Evolutionary conservation across 2,113 vertebrate species (phyloP).

Genomic region (Sinosuthora webbiana): DNA sequence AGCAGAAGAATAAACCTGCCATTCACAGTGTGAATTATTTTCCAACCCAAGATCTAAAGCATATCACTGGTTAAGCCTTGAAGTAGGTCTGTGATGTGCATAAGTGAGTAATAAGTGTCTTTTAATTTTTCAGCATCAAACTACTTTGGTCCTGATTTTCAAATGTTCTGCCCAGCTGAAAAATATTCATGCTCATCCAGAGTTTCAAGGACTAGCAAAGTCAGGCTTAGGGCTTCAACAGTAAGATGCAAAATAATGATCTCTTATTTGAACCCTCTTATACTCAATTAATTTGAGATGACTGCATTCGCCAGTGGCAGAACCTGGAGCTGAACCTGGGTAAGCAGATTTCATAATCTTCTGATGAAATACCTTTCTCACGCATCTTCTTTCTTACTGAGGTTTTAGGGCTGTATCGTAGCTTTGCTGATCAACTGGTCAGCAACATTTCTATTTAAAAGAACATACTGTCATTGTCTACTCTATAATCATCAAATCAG

Average conservation of each 20-base stretch:
- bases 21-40: not conserved
- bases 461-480: not conserved
- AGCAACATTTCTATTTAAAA: not conserved
- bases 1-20: not conserved
- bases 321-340: not conserved
- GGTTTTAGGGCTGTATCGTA: not conserved
- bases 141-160: not conserved
- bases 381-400: not conserved
- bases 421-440: not conserved
- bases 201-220: not conserved
- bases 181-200: not conserved
- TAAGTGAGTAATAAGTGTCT: not conserved
- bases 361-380: not conserved
- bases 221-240: not conserved
- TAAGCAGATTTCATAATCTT: not conserved
- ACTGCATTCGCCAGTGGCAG: not conserved
- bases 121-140: not conserved
- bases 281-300: not conserved
- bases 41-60: not conserved
- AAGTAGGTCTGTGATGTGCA: not conserved
- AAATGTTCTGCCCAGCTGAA: constrained; percentile 5
- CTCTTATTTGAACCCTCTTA: not conserved
- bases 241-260: not conserved
- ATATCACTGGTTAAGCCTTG: not conserved
- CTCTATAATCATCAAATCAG: not conserved